Evolutionary conservation across 2,888 invertebrate genomes (phyloP).

Genomic region (Heliconius hortense): DNA sequence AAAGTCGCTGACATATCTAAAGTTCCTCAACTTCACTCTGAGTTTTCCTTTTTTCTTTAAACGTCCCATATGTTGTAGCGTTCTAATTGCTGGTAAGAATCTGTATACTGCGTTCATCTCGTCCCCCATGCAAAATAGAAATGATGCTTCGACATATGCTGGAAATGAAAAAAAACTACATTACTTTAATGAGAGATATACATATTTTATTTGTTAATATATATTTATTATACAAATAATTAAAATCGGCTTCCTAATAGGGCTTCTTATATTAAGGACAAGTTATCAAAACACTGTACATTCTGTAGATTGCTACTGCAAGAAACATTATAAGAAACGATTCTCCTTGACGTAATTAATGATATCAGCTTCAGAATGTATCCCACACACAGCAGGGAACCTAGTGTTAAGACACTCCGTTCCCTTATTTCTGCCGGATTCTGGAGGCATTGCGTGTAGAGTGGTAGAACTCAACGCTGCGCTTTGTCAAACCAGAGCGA

Average conservation of each 20-base stretch:
- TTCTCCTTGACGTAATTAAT: not conserved
- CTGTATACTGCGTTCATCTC: conserved; percentile 58
- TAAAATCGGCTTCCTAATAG: too few relatives aligned
- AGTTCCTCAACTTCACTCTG: conserved; percentile 55
- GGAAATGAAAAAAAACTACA: conserved; percentile 36
- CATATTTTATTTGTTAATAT: not conserved
- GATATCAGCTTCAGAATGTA: not conserved
- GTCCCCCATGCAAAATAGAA: conserved; percentile 69
- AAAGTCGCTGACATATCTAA: conserved; percentile 60
- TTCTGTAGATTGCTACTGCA: not conserved
- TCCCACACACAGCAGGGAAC: too few relatives aligned
- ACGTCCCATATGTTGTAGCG: conserved; percentile 71
- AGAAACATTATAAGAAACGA: not conserved
- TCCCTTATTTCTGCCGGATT: too few relatives aligned
- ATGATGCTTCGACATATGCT: conserved; percentile 66
- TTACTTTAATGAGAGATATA: not conserved
- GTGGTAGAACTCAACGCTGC: too few relatives aligned
- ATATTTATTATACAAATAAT: not conserved
- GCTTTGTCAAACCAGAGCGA: too few relatives aligned
- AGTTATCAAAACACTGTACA: not conserved
- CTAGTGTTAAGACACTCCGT: too few relatives aligned
- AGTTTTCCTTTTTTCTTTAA: conserved; percentile 61
- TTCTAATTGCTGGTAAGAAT: conserved; percentile 64
- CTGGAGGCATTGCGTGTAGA: too few relatives aligned
- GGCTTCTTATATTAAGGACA: not conserved